A percentile compares a stretch with the other conserved stretches of the same genome.
These are phyloP conservation scores for Amphiura filiformis DNA, from an alignment of 35 echinoderm and acorn worm species.

Conservation along the genomic window DNA sequence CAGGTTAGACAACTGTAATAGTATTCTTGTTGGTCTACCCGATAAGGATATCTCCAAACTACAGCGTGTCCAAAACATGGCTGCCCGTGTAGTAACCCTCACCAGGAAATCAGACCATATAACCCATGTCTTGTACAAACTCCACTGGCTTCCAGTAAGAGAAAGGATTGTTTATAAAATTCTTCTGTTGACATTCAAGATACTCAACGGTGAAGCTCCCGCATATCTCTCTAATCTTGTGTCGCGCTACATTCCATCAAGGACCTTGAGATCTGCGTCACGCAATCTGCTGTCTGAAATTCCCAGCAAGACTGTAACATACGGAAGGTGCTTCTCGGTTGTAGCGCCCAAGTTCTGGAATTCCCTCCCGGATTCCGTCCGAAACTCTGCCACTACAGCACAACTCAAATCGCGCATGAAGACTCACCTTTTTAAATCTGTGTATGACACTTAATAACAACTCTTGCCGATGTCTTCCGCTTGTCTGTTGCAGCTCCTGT, in stretches of 20 bases:
- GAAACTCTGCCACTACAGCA: too few relatives aligned
- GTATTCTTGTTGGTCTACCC: background rate
- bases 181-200: background rate
- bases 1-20: background rate
- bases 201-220: background rate
- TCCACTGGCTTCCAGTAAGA: background rate
- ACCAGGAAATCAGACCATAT: background rate
- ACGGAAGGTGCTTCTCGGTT: too few relatives aligned
- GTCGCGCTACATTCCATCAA: background rate
- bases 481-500: too few relatives aligned
- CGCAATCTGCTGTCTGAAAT: background rate
- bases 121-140: background rate
- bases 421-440: too few relatives aligned
- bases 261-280: background rate
- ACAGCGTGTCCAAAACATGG: slow-evolving; percentile 20
- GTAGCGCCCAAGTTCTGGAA: too few relatives aligned
- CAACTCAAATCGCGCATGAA: too few relatives aligned
- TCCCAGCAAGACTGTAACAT: too few relatives aligned
- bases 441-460: too few relatives aligned
- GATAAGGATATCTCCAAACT: background rate
- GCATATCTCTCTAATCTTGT: background rate
- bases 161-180: too few relatives aligned
- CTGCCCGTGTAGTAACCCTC: background rate
- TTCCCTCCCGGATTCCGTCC: too few relatives aligned
- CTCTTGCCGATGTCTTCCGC: too few relatives aligned